These are phyloP conservation scores for Nymphalis io DNA, from an alignment of 1,140 invertebrate species.

Conservation along the genomic window DNA sequence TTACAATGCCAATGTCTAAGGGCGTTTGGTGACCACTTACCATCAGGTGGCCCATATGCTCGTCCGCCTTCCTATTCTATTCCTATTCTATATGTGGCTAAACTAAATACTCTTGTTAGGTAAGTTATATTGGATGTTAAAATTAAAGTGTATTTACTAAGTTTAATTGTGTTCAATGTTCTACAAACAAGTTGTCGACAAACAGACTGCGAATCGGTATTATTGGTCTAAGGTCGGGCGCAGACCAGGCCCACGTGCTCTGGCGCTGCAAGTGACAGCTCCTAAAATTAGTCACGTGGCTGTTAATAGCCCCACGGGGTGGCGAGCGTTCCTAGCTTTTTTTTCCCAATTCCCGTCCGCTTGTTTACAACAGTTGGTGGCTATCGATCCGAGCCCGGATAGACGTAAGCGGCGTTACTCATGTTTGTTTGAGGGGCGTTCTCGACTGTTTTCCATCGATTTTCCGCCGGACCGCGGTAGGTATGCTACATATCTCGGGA, in stretches of 20 bases:
- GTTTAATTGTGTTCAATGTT: conserved; percentile 1
- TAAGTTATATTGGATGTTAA: too few relatives aligned
- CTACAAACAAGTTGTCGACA: background rate
- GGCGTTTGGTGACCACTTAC: too few relatives aligned
- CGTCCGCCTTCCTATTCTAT: too few relatives aligned
- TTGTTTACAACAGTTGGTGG: conserved; percentile 76
- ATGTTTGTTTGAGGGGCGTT: conserved; percentile 59
- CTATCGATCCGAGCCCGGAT: conserved; percentile 58
- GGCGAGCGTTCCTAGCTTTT: conserved; percentile 51
- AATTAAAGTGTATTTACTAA: background rate
- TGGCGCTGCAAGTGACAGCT: conserved; percentile 65
- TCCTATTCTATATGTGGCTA: too few relatives aligned
- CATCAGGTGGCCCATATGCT: too few relatives aligned
- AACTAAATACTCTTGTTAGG: too few relatives aligned
- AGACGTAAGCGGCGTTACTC: conserved; percentile 58
- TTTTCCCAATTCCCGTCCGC: conserved; percentile 58
- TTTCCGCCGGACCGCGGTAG: conserved; percentile 48
- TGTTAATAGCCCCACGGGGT: conserved; percentile 64
- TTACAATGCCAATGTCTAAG: too few relatives aligned
- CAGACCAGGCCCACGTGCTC: conserved; percentile 52
- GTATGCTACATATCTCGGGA: conserved; percentile 42
- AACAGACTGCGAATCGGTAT: background rate
- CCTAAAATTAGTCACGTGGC: conserved; percentile 76
- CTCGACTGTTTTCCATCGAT: conserved; percentile 68
- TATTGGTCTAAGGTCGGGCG: background rate